Evolutionary conservation across 2,797 vertebrate genomes (phyloP), one percentile per base, ranked within the genome.

Genomic region (Todus mexicanus): DNA sequence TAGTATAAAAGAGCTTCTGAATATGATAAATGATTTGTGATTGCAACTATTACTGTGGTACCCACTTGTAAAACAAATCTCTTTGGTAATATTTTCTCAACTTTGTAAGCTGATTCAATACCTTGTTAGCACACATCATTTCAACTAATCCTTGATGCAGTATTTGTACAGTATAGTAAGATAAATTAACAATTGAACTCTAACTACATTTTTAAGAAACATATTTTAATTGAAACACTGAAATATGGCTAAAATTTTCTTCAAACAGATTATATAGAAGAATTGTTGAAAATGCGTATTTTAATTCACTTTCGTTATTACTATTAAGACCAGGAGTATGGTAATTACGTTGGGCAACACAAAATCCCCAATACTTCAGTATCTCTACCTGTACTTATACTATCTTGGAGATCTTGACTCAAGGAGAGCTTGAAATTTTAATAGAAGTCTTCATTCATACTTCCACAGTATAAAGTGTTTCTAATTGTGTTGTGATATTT

Each of bases 21-120:
- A 96, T 95, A 94, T 87, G 92, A 94, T 79, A 97, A 96, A 96
- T 92, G 57, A 93, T 96, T 96, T 96, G 63, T 86, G 71, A 84
- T 86, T 93, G 59, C 75, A 90, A 76, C 83, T 93, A 66, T 75
- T 83, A 80, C 63, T 68, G 54, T 91, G 95, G 83, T 92, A 74
- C 27, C 19, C 59, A 48, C 86, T 87, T 93, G 74, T 79, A 95
- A 69, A 97, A 94, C 63, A 84, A 94, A 97, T 96, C 66, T 95
- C 90, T 54, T 87, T 35, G 70, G 63, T 90, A 76, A 84, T 89
- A 66, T 89, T 94, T 84, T 91, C 68, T 87, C 84, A 95, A 89
- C 42, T 83, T 88, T 31, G 33, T 56, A 91, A 89, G 45, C 60
- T 93, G 88, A 95, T 96, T 35, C 22, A 92, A 73, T 95, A 80